Base-by-base conservation (phyloP, 2,113 vertebrate species). In the Galemys pyrenaicus region DNA sequence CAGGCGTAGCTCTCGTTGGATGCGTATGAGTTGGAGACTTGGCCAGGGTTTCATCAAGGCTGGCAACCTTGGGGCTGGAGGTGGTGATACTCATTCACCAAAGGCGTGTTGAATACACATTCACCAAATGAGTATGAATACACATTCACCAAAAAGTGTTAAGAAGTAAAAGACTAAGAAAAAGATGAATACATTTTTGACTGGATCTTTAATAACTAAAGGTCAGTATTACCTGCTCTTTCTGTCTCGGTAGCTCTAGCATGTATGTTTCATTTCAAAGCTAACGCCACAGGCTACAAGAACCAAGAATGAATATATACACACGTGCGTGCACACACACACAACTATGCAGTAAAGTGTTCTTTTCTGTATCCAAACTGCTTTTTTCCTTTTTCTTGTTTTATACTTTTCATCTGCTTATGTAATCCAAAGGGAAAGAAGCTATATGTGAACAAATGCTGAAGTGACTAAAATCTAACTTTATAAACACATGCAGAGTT, bases 401-500 rank as follows among this genome's bases (percentile, higher is more conserved):
- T 86, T 94, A 71, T 86, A 86, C 49, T 86, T 93, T 95, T 89
- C 95, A 93, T 95, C 71, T 93, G 32, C n/a, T 95, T 70, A 58
- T 95, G 65, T 68, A 96, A 96, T 89, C 89, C 94, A 95, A 64
- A 97, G 74, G 77, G 89, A 97, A 96, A 95, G 77, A 95, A 60
- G 5, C 68, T 94, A 15, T n/a, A 92, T 94, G 11, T 51, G 35
- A 96, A 87, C 91, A 96, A 96, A 94, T 94, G 65, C 51, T 78
- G 62, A 82, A 94, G 95, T 88, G 93, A 97, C 94, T 95, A 93
- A 44, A 84, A 94, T 89, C 95, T 74, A 73, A 86, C 9, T 87
- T 96, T 67, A 86, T 26, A 91, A 93, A 88, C 2, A 87, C 74
- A 81, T 54, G 91, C 91, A 58, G 89, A 96, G 95, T 91, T 96